These are phyloP conservation scores for Helarctos malayanus DNA, from an alignment of 2,797 vertebrate genomes.

Conservation along the genomic window DNA sequence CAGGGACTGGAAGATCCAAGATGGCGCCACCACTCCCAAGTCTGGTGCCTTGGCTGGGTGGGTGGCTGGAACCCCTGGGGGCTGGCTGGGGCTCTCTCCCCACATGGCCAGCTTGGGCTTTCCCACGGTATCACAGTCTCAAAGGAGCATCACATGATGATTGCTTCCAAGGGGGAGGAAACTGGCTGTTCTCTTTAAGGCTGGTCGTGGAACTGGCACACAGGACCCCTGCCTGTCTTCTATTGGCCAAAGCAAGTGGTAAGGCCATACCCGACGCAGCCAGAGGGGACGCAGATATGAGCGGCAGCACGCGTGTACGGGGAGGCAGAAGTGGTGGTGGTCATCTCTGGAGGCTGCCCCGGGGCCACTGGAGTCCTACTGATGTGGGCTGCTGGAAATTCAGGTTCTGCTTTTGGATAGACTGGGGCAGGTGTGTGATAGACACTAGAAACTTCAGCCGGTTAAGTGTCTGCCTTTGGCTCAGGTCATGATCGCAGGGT, in stretches of 20 bases:
- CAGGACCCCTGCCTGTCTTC: not conserved
- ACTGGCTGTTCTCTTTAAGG: no score
- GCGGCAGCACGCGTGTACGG: no score
- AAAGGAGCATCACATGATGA: not conserved
- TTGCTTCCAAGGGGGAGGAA: not conserved
- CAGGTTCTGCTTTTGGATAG: not conserved
- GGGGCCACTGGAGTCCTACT: not conserved
- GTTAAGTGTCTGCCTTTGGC: no score
- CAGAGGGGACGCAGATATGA: rapidly evolving
- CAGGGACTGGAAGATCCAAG: not conserved
- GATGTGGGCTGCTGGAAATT: not conserved
- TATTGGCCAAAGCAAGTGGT: not conserved
- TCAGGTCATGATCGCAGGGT: no score
- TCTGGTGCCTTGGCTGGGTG: not conserved
- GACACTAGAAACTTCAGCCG: not conserved
- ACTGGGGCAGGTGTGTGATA: not conserved
- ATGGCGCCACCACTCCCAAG: rapidly evolving
- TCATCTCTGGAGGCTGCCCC: not conserved
- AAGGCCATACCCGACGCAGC: not conserved
- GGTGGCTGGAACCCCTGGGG: not conserved
- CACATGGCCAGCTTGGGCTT: rapidly evolving
- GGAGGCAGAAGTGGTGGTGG: not conserved
- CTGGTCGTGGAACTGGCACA: not conserved
- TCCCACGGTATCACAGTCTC: not conserved
- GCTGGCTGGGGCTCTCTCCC: not conserved